Percentiles rank a stretch among this genome's conserved stretches.
Evolutionary conservation across 2,113 vertebrate genomes (phyloP).

Genomic region (Apodemus speciosus): DNA sequence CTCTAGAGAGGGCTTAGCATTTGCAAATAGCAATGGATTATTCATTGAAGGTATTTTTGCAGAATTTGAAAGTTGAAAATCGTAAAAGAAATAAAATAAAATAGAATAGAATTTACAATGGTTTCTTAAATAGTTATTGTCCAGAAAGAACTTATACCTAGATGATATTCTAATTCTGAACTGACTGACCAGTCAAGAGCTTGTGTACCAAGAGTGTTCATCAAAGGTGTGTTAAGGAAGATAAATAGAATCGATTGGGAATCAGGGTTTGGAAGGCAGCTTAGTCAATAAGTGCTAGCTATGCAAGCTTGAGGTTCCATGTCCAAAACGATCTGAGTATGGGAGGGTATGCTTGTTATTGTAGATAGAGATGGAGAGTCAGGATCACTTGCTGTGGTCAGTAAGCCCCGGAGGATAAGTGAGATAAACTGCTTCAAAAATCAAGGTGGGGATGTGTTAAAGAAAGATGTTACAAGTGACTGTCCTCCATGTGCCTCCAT

Average conservation of each 20-base stretch:
- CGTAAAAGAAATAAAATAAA: neutral
- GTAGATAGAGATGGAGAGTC: neutral
- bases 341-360: neutral
- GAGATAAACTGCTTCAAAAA: neutral
- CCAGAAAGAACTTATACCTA: neutral
- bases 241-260: neutral
- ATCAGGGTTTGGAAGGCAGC: neutral
- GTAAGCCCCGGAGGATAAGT: neutral
- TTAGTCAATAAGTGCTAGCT: neutral
- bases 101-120: conserved; percentile 52
- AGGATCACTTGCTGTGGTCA: neutral
- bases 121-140: neutral
- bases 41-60: conserved; percentile 13
- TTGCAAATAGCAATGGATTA: conserved; percentile 60
- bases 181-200: neutral
- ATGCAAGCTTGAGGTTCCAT: neutral
- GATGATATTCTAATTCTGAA: neutral
- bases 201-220: neutral
- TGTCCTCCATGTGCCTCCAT: neutral
- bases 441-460: neutral
- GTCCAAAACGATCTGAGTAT: neutral
- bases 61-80: conserved; percentile 51
- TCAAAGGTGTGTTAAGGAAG: neutral
- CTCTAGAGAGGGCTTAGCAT: conserved; percentile 63
- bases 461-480: neutral